These are phyloP conservation scores for Holothuria leucospilota DNA, from an alignment of 53 echinoderm and acorn worm species.

Conservation along the genomic window DNA sequence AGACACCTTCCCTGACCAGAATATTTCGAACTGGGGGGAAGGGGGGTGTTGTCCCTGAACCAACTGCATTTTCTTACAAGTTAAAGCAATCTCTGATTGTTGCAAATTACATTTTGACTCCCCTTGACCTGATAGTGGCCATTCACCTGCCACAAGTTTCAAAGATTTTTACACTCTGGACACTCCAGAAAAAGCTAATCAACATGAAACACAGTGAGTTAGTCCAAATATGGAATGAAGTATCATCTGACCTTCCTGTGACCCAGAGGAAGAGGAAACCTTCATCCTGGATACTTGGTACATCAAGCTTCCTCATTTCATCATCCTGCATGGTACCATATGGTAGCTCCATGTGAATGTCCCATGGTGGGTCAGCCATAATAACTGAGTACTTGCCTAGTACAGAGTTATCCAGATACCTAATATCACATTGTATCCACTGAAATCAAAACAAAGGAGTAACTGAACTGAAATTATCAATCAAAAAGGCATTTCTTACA, in stretches of 20 bases:
- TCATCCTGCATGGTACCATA: conserved; percentile 99
- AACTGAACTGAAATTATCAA: neutral
- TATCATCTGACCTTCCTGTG: conserved; percentile 77
- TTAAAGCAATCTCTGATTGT: no score
- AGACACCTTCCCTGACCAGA: no score
- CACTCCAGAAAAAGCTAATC: no score
- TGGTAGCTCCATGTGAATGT: conserved; percentile 99
- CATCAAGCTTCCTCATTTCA: conserved; percentile 91
- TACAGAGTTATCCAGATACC: conserved; percentile 75
- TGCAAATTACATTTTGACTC: no score
- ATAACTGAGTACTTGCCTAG: conserved; percentile 98
- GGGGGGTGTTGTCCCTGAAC: no score
- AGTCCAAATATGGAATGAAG: no score
- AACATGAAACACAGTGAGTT: no score
- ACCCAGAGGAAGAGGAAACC: conserved; percentile 98
- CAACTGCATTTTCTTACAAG: no score
- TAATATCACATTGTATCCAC: conserved; percentile 97
- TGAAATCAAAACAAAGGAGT: conserved; percentile 16
- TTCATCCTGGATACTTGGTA: conserved; percentile 91
- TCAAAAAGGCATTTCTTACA: neutral
- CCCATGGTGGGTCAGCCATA: conserved; percentile 99
- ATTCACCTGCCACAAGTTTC: no score
- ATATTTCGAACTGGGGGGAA: no score
- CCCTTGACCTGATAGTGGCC: no score
- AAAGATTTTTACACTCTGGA: no score